These are phyloP conservation scores for Zaprionus davidi DNA, from an alignment of 1,140 invertebrate genomes.

Conservation along the genomic window DNA sequence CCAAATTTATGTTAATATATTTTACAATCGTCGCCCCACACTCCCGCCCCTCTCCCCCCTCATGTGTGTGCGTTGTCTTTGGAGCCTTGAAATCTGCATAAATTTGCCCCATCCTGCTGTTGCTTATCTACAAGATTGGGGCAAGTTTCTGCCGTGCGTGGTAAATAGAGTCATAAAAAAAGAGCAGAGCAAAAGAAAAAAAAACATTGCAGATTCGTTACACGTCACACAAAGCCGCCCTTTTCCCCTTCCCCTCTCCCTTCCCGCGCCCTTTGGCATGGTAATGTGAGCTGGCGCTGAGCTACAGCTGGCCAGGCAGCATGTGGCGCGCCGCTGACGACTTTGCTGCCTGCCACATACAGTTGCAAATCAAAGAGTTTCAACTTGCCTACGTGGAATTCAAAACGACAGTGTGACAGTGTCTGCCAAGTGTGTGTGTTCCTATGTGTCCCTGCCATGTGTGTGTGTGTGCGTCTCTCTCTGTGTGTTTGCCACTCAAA, in stretches of 20 bases:
- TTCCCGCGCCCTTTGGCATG: background rate
- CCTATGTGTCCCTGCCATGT: conserved; percentile 1
- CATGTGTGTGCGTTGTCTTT: conserved; percentile 65
- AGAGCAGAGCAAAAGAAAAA: conserved; percentile 33
- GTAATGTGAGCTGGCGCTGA: conserved; percentile 25
- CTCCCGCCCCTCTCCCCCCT: conserved; percentile 39
- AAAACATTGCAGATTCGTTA: conserved; percentile 72
- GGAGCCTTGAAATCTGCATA: conserved; percentile 72
- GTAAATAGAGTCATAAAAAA: conserved; percentile 81
- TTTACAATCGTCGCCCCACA: conserved; percentile 69
- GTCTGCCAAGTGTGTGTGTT: conserved; percentile 1
- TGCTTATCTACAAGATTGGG: conserved; percentile 60
- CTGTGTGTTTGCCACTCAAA: conserved; percentile 60
- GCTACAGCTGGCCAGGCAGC: conserved; percentile 31
- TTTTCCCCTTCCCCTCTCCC: background rate
- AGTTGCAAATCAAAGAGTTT: conserved; percentile 70
- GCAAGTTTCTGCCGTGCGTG: conserved; percentile 55
- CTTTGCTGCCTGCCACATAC: conserved; percentile 29
- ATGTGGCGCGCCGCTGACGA: conserved; percentile 58
- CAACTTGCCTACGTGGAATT: conserved; percentile 73
- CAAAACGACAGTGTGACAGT: conserved; percentile 39
- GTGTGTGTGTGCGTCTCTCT: background rate
- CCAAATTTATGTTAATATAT: conserved; percentile 84
- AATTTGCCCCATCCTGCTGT: conserved; percentile 54
- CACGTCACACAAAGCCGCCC: conserved; percentile 59